Percentiles rank a stretch among this genome's conserved stretches.
Conservation (phyloP, 1,140 invertebrate species). For the Drosophila tani region DNA sequence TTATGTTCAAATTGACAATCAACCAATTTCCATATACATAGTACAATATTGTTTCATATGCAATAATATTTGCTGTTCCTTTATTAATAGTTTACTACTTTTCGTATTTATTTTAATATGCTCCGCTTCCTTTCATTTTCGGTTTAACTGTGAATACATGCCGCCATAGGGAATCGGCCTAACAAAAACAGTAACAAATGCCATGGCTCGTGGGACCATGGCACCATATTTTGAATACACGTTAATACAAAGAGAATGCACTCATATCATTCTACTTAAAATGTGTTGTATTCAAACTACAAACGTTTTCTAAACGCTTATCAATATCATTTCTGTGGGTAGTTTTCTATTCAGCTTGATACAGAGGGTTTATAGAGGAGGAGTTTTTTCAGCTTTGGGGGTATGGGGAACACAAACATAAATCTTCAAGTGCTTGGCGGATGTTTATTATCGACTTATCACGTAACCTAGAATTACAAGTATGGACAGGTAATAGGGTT, state of each 20-base stretch:
- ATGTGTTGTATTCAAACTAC: slow-evolving; percentile 9
- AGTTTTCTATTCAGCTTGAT: slow-evolving; percentile 42
- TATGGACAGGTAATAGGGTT: slow-evolving; percentile 58
- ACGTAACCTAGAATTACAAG: slow-evolving; percentile 53
- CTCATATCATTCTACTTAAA: slow-evolving; percentile 8
- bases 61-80: slow-evolving; percentile 29
- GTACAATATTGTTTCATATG: slow-evolving; percentile 29
- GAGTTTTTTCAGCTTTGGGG: not conserved
- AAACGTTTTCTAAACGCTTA: slow-evolving; percentile 20
- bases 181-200: slow-evolving; percentile 50
- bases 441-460: slow-evolving; percentile 63
- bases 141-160: slow-evolving; percentile 17
- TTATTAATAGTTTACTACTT: slow-evolving; percentile 18
- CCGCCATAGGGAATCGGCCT: slow-evolving; percentile 13
- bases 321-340: slow-evolving; percentile 28
- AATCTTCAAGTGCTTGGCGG: slow-evolving; percentile 10
- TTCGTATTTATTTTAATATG: slow-evolving; percentile 9
- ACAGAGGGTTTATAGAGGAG: not conserved
- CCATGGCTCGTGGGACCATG: not conserved
- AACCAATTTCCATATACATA: slow-evolving; percentile 38
- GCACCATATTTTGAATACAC: slow-evolving; percentile 18
- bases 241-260: slow-evolving; percentile 18
- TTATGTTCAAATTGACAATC: slow-evolving; percentile 49
- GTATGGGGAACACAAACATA: slow-evolving; percentile 6
- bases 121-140: slow-evolving; percentile 2